phyloP scores from a whole-genome alignment of 2,113 vertebrate species.

The Tetrax tetrax region DNA sequence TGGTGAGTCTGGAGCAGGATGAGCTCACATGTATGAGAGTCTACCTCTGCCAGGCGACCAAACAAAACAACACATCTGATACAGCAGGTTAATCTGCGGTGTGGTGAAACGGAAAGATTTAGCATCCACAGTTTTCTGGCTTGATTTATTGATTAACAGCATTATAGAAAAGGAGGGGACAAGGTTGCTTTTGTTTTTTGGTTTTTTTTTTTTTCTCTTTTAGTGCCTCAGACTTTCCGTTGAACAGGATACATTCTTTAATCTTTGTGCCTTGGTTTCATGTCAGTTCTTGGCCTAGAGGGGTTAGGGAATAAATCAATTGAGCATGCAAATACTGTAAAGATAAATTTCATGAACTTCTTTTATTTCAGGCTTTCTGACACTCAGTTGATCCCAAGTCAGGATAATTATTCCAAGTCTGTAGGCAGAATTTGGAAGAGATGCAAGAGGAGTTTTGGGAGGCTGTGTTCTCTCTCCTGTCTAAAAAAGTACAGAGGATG shows the following conservation, averaged over 20 bases:
- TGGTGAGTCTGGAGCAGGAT: not conserved
- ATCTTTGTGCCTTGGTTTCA: not conserved
- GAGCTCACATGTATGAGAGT: not conserved
- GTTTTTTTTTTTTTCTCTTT: not conserved
- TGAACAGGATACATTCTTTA: not conserved
- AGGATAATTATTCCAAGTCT: not conserved
- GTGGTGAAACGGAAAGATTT: not conserved
- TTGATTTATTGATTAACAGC: not conserved
- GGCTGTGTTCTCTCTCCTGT: not conserved
- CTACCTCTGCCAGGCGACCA: not conserved
- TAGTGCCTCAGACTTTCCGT: not conserved
- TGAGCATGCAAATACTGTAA: not conserved
- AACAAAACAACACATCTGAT: not conserved
- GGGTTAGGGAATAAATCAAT: not conserved
- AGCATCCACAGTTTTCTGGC: not conserved
- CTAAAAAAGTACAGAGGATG: not conserved
- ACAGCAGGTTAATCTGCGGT: accelerated
- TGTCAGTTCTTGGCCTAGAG: not conserved
- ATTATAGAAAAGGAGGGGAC: not conserved
- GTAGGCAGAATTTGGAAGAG: constrained; percentile 14
- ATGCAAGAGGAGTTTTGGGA: not conserved
- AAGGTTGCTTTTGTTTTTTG: no score
- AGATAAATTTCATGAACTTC: not conserved
- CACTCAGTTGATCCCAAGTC: not conserved
- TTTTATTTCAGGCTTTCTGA: not conserved